Percentiles rank a stretch among this genome's conserved stretches.
Conservation (phyloP, 1,140 invertebrate species). For the Drosophila parabipectinata region DNA sequence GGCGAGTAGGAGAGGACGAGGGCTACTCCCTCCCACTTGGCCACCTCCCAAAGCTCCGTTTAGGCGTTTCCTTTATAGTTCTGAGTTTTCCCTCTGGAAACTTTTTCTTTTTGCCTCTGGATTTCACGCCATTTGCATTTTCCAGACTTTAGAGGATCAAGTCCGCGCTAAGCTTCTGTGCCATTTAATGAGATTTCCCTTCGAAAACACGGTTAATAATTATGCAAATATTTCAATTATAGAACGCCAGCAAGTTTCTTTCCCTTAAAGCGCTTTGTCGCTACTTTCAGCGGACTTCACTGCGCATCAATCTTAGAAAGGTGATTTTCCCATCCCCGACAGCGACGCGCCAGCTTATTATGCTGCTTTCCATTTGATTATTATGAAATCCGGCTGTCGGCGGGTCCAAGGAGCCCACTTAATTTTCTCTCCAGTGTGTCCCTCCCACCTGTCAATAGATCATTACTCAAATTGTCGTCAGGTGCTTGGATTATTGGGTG, state of each 20-base stretch:
- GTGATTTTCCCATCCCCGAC: slow-evolving; percentile 33
- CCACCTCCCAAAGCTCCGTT: slow-evolving; percentile 38
- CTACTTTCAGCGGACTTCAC: slow-evolving; percentile 41
- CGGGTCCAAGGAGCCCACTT: slow-evolving; percentile 49
- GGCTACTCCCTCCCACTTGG: slow-evolving; percentile 5
- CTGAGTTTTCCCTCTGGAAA: slow-evolving; percentile 38
- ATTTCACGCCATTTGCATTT: slow-evolving; percentile 24
- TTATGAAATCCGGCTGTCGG: slow-evolving; percentile 61
- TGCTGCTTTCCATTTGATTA: slow-evolving; percentile 56
- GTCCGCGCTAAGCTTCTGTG: slow-evolving; percentile 16
- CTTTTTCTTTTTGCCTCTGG: slow-evolving; percentile 34
- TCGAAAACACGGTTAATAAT: slow-evolving; percentile 48
- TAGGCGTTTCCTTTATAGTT: slow-evolving; percentile 59
- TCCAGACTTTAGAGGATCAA: slow-evolving; percentile 15
- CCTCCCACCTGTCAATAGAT: slow-evolving; percentile 40
- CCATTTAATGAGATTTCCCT: slow-evolving; percentile 72
- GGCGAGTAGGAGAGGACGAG: slow-evolving; percentile 1
- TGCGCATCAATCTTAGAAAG: slow-evolving; percentile 47
- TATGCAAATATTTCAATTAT: slow-evolving; percentile 74
- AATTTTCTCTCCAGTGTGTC: slow-evolving; percentile 12
- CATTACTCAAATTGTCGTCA: slow-evolving; percentile 53
- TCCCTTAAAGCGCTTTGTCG: slow-evolving; percentile 16
- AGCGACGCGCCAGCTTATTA: slow-evolving; percentile 48
- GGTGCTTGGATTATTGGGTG: background rate
- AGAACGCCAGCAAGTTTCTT: slow-evolving; percentile 39